Evolutionary conservation across 2,113 vertebrate genomes (phyloP).

Genomic region (Pelodiscus sinensis): DNA sequence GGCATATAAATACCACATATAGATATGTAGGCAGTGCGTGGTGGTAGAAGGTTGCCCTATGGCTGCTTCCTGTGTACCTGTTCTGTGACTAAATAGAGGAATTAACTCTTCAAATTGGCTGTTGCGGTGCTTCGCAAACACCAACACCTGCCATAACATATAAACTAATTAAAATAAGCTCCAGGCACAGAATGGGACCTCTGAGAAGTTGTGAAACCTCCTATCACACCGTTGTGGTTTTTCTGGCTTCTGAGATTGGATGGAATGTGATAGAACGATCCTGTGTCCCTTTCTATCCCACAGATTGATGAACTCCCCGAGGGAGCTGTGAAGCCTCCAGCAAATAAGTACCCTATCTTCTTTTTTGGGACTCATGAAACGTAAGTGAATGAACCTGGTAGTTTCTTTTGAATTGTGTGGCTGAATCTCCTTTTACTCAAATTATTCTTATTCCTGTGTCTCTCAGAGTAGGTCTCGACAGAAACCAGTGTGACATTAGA

Average conservation of each 20-base stretch:
- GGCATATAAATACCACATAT: background rate
- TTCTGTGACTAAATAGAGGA: background rate
- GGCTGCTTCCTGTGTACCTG: background rate
- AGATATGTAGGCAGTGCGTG: background rate
- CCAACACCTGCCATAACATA: background rate
- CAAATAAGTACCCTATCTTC: constrained; percentile 99
- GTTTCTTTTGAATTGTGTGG: background rate
- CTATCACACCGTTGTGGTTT: background rate
- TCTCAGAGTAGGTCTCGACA: background rate
- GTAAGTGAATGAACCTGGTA: constrained; percentile 77
- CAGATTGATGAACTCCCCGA: constrained; percentile 99
- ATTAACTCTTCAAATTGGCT: background rate
- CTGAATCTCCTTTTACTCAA: background rate
- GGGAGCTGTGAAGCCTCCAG: constrained; percentile 96
- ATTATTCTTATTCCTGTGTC: background rate
- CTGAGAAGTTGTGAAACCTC: background rate
- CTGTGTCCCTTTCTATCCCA: constrained; percentile 54
- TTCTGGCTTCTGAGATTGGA: background rate
- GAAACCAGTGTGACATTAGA: background rate
- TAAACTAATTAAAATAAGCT: background rate
- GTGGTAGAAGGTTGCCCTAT: too few species aligned
- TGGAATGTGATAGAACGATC: constrained; percentile 3
- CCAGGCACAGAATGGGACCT: background rate
- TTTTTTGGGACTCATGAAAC: constrained; percentile 99
- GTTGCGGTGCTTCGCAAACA: background rate